phyloP scores from a whole-genome alignment of 2,113 vertebrate genomes.

The Cyanistes caeruleus region DNA sequence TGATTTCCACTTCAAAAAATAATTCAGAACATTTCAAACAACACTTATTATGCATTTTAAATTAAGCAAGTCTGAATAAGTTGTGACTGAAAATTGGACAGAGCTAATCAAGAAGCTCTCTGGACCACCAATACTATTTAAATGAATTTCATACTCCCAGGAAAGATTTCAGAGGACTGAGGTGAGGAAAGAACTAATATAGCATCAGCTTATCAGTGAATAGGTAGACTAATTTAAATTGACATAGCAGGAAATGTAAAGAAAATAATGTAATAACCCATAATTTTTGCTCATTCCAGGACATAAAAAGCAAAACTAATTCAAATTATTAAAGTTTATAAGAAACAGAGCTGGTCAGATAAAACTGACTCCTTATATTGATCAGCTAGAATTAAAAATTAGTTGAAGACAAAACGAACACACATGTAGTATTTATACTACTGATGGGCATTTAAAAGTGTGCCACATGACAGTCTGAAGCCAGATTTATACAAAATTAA shows the following conservation, averaged over 20 bases:
- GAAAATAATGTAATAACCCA: background rate
- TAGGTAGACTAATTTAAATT: background rate
- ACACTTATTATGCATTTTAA: background rate
- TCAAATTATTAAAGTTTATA: background rate
- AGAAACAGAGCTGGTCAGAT: background rate
- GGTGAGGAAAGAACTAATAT: background rate
- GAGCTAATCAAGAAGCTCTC: background rate
- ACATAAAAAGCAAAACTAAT: background rate
- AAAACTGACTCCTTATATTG: background rate
- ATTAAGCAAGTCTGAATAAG: background rate
- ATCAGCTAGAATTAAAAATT: background rate
- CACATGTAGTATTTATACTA: background rate
- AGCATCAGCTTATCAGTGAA: background rate
- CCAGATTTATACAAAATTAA: background rate
- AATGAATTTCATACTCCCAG: background rate
- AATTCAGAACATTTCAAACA: conserved; percentile 13
- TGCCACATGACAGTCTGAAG: background rate
- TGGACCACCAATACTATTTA: background rate
- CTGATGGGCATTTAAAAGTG: background rate
- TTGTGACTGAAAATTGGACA: background rate
- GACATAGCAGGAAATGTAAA: background rate
- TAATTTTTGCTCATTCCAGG: background rate
- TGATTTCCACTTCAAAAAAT: conserved; percentile 30
- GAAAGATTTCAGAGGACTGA: background rate
- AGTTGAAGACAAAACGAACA: background rate